Conservation (phyloP, 2,888 invertebrate species). For the Abrostola tripartita region DNA sequence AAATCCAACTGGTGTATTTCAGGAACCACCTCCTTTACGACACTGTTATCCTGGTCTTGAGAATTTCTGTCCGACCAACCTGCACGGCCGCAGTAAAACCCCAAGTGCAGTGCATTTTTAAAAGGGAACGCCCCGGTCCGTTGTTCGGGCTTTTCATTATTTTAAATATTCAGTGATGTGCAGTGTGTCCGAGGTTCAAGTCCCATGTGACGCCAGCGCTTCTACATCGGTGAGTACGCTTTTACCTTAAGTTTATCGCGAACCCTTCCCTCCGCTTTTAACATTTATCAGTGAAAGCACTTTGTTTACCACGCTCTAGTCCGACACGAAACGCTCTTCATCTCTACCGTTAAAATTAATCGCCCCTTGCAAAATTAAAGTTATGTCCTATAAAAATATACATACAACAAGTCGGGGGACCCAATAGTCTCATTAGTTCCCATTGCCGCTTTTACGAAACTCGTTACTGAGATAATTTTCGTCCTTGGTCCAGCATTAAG, state of each 20-base stretch:
- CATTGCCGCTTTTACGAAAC: slow-evolving; percentile 83
- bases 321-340: slow-evolving; percentile 58
- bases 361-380: slow-evolving; percentile 80
- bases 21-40: slow-evolving; percentile 81
- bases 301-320: slow-evolving; percentile 54
- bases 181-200: slow-evolving; percentile 74
- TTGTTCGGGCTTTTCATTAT: slow-evolving; percentile 83
- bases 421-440: slow-evolving; percentile 84
- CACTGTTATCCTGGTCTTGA: slow-evolving; percentile 76
- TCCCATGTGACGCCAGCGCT: slow-evolving; percentile 65
- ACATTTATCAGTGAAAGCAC: slow-evolving; percentile 65
- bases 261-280: slow-evolving; percentile 64
- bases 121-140: slow-evolving; percentile 82
- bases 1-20: slow-evolving; percentile 68
- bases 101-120: slow-evolving; percentile 87
- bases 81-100: slow-evolving; percentile 83
- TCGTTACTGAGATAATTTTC: slow-evolving; percentile 85
- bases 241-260: slow-evolving; percentile 66
- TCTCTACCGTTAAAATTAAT: slow-evolving; percentile 78
- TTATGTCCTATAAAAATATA: slow-evolving; percentile 82
- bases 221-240: slow-evolving; percentile 74
- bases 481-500: slow-evolving; percentile 83
- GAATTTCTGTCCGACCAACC: slow-evolving; percentile 83
- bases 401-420: slow-evolving; percentile 80
- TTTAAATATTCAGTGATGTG: slow-evolving; percentile 86